These are phyloP conservation scores for Phylloscopus collybita DNA, from an alignment of 2,797 vertebrate genomes.

Conservation along the genomic window DNA sequence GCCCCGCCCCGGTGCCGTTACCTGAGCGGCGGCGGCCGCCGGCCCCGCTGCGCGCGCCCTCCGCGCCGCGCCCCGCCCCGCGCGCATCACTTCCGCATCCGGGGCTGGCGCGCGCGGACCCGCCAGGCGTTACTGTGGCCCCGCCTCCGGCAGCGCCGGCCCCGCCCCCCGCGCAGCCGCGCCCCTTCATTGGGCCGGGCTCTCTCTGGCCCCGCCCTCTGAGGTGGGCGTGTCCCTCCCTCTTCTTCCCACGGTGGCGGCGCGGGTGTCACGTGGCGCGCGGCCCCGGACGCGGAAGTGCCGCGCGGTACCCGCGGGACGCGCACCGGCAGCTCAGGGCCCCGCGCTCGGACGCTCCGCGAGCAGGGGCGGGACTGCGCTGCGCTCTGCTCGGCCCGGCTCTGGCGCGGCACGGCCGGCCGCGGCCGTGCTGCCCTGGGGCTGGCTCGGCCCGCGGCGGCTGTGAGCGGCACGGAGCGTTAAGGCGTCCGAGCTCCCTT, in stretches of 20 bases:
- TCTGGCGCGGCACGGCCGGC: rapidly evolving
- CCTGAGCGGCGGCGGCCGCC: not conserved
- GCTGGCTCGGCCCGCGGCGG: too few relatives aligned
- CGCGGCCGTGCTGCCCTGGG: not conserved
- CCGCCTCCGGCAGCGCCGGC: too few relatives aligned
- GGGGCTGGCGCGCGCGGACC: too few relatives aligned
- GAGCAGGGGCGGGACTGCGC: not conserved
- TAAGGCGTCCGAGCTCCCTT: not conserved
- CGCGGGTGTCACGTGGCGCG: not conserved
- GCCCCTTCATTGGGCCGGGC: too few relatives aligned
- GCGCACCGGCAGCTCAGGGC: not conserved
- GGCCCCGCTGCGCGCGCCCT: not conserved
- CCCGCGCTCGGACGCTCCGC: not conserved
- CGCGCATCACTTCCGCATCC: not conserved
- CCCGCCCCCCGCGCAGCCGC: not conserved
- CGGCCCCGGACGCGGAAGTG: slow-evolving; percentile 37
- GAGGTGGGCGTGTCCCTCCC: not conserved
- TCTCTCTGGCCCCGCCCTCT: not conserved
- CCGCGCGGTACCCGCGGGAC: not conserved
- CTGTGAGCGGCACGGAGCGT: not conserved
- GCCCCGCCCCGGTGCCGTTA: not conserved
- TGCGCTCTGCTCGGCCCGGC: too few relatives aligned
- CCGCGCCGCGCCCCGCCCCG: not conserved
- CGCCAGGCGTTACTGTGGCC: not conserved
- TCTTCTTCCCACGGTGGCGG: not conserved